These are phyloP conservation scores for Sericinus montela DNA, from an alignment of 2,888 invertebrate genomes.

Conservation along the genomic window DNA sequence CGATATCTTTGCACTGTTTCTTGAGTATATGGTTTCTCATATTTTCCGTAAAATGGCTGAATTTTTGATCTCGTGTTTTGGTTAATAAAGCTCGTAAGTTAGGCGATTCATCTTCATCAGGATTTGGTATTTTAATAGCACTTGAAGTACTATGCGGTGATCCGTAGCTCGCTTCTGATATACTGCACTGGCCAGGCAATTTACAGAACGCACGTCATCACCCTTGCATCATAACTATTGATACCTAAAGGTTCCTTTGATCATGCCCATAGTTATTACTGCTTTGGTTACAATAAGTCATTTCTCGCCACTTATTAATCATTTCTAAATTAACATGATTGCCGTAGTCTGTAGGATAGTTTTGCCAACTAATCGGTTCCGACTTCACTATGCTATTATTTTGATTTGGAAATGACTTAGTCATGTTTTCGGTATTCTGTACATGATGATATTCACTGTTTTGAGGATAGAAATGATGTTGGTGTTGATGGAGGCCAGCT, in stretches of 20 bases:
- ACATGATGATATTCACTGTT: constrained; percentile 46
- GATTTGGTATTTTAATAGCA: constrained; percentile 45
- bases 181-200: constrained; percentile 58
- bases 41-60: constrained; percentile 46
- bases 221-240: constrained; percentile 35
- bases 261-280: constrained; percentile 45
- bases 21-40: constrained; percentile 46
- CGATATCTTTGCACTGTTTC: constrained; percentile 48
- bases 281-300: constrained; percentile 55
- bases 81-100: constrained; percentile 80
- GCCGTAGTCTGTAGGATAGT: constrained; percentile 44
- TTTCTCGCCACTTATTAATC: constrained; percentile 61
- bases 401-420: constrained; percentile 36
- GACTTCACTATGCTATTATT: constrained; percentile 46
- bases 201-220: constrained; percentile 49
- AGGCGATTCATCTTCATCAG: constrained; percentile 67
- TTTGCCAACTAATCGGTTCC: constrained; percentile 55
- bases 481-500: constrained; percentile 47
- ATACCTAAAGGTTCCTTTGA: constrained; percentile 38
- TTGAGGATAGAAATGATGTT: constrained; percentile 47
- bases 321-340: constrained; percentile 46
- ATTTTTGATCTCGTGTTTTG: constrained; percentile 44
- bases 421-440: constrained; percentile 41
- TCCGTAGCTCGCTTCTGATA: constrained; percentile 57
- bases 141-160: constrained; percentile 58